Evolutionary conservation across 2,113 vertebrate genomes (phyloP), one percentile per base, ranked within the genome.

Genomic region (Xyrauchen texanus): DNA sequence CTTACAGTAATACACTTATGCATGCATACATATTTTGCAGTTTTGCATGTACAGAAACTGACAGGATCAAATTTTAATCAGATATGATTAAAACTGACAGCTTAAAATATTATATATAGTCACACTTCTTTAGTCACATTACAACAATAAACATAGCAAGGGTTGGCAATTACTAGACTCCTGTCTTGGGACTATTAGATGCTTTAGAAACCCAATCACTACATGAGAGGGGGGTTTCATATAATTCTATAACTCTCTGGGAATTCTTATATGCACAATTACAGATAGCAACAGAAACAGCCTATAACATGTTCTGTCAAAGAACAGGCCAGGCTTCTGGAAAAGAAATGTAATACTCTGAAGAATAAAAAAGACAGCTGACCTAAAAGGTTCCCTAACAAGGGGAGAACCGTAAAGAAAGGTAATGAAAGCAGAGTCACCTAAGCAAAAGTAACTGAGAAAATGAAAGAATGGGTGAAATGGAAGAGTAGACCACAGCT

Each of bases 101-200:
- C 21, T 34, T 34, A 34, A 34, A 34, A 34, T 34, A 34, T 34
- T 34, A 34, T 1, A 34, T 34, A 34, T 34, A 34, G 21, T 34
- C 21, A 34, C 21, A 34, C 21, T 34, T 34, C 21, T 34, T 34
- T 34, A 34, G 21, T 34, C 21, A 34, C 21, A 34, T 34, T 34
- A 34, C 46, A 75, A 75, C 49, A 58, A 81, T 76, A 69, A 68
- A 53, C 70, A 73, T 81, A 75, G 69, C 60, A 81, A 47, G 65
- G 16, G 57, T 78, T 69, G 81, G 75, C 78, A 78, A 81, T 78
- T 75, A 81, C 63, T 21, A 12, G 70, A 66, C 49, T 68, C 8
- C 44, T 81, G 68, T 46, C 70, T 57, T 69, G 82, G 79, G 76
- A 81, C 64, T 81, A 67, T 78, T 78, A 73, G 16, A 53, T 12